Percentiles rank a stretch among this genome's conserved stretches.
Evolutionary conservation across 2,113 vertebrate species (phyloP).

Genomic region (Chamaea fasciata): DNA sequence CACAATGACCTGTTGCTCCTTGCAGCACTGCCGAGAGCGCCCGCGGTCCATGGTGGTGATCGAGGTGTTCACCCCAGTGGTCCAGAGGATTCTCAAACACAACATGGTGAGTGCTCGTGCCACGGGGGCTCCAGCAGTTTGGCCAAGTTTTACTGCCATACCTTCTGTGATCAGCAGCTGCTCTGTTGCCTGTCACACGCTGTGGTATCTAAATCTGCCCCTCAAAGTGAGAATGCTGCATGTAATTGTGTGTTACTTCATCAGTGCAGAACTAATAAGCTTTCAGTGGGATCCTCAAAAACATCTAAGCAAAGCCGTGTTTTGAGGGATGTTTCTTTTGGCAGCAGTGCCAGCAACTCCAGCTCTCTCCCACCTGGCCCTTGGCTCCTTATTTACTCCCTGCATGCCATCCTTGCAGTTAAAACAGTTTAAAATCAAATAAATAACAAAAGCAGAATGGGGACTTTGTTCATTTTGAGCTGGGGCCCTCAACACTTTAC

Average conservation of each 20-base stretch:
- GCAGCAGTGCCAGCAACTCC: not conserved
- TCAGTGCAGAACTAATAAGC: not conserved
- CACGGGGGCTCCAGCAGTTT: fast-evolving
- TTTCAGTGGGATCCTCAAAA: not conserved
- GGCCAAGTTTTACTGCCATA: not conserved
- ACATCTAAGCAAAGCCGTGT: not conserved
- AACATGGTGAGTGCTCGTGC: conserved; percentile 86
- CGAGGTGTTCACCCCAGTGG: conserved; percentile 97
- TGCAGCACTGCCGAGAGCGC: conserved; percentile 95
- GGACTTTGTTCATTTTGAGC: not conserved
- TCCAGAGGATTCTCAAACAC: conserved; percentile 99
- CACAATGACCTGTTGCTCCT: not conserved
- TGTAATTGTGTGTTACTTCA: not conserved
- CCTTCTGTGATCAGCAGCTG: not conserved
- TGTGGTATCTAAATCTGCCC: not conserved
- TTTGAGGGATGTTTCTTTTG: not conserved
- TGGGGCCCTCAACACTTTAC: not conserved
- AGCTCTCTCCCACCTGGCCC: not conserved
- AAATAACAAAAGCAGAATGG: not conserved
- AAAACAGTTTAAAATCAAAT: not conserved
- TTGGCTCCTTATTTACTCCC: not conserved
- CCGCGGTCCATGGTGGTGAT: conserved; percentile 98
- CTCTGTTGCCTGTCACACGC: not conserved
- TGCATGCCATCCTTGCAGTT: not conserved
- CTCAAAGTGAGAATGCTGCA: not conserved